A percentile compares a stretch with the other conserved stretches of the same genome.
phyloP scores from a whole-genome alignment of 2,797 vertebrate species.

The Megaceryle alcyon region DNA sequence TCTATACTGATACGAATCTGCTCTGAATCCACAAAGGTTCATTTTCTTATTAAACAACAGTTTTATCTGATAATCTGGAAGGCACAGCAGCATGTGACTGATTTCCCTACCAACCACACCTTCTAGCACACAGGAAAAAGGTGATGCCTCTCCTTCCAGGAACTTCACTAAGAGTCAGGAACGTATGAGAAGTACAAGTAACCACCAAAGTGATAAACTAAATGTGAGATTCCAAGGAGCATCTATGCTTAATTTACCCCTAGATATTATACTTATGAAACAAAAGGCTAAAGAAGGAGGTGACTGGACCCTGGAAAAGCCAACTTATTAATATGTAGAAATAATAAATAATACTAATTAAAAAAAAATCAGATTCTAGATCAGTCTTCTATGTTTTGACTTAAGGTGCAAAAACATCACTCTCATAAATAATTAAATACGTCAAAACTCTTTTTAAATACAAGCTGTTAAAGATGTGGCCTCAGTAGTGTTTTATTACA shows the following conservation, averaged over 20 bases:
- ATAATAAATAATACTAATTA: neutral
- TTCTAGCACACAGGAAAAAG: neutral
- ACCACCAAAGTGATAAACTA: neutral
- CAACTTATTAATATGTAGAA: neutral
- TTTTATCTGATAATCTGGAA: neutral
- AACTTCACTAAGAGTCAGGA: neutral
- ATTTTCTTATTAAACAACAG: neutral
- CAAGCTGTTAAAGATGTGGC: neutral
- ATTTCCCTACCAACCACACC: neutral
- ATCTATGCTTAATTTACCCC: neutral
- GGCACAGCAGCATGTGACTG: neutral
- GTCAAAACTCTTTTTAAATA: neutral
- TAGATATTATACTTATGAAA: neutral
- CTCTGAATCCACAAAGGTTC: neutral
- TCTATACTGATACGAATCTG: neutral
- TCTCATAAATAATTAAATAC: neutral
- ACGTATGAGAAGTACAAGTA: neutral
- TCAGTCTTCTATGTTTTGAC: neutral
- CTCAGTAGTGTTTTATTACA: neutral
- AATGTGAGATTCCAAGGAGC: neutral
- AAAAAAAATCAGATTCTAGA: neutral
- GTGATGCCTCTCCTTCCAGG: neutral
- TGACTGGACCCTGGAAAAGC: neutral
- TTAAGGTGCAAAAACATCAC: neutral
- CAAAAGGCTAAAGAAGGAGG: neutral